Evolutionary conservation across 2,888 invertebrate genomes (phyloP), one percentile per base, ranked within the genome.

Genomic region (Zonitis immaculata): DNA sequence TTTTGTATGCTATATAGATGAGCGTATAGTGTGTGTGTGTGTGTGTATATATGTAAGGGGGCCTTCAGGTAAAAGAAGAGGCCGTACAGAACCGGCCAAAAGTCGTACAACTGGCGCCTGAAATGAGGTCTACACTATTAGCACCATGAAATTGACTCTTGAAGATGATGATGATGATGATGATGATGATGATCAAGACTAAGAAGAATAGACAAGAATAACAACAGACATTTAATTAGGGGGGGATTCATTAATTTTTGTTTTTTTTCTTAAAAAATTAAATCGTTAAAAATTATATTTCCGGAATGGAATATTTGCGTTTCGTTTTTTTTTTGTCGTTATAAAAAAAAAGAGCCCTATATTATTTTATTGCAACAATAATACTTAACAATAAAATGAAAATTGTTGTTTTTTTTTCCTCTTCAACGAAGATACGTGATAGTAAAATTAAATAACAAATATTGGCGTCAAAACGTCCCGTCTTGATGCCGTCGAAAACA

Each of bases 101-200:
- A 49, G 52, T 53, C 45, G 52, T 49, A 49, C 27, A 45, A 53
- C 61, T 63, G 66, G 66, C 67, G 66, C 66, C 67, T 64, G 22
- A 44, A 32, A 46, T 22, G 51, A 55, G 49, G 51, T 49, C 52
- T 46, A 52, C 52, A 44, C 55, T 47, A 55, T 55, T 55, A 55
- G 52, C 52, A 52, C 51, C 51, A 52, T 44, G 45, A 55, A 55
- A 55, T 51, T 48, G 55, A 30, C 48, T 44, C 42, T 14, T 32
- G 3, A 2, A 12, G 5, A 12, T 8, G 3, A 25, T 25, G 3
- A 32, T 6, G 2, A 30, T 30, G 4, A 30, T 30, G 5, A 3
- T 30, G 32, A 32, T 7, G 7, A 7, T 1, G 8, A 12, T n/a
- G 30, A 32, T 12, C 12, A 9, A n/a, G 4, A 18, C 1, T 2